Percentiles rank a stretch among this genome's conserved stretches.
Conservation (phyloP, 2,888 invertebrate species). For the Agriopis marginaria region DNA sequence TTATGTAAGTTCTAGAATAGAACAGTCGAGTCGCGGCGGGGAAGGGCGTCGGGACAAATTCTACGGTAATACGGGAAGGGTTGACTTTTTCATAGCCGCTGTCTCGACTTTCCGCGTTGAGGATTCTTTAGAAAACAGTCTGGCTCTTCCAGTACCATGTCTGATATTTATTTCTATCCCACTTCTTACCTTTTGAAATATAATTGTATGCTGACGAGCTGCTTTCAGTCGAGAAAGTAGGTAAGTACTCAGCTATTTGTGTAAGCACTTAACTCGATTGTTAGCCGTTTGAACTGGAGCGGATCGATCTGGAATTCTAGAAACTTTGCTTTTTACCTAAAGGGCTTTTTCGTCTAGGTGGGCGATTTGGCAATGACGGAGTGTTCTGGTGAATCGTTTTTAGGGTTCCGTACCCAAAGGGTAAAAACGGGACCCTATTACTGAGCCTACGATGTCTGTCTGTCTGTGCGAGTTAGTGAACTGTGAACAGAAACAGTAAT, state of each 20-base stretch:
- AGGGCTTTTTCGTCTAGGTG: neutral
- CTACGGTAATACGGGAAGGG: no score
- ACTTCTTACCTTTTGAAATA: slow-evolving; percentile 41
- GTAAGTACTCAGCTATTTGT: slow-evolving; percentile 27
- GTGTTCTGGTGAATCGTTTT: neutral
- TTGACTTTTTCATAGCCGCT: no score
- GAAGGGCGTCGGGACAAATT: no score
- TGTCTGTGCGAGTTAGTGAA: no score
- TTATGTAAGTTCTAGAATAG: no score
- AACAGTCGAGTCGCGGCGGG: no score
- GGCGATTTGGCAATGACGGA: neutral
- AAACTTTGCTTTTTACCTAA: neutral
- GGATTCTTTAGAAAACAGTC: no score
- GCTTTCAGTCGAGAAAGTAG: slow-evolving; percentile 27
- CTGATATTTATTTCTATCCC: neutral
- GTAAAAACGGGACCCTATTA: no score
- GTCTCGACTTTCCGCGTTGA: no score
- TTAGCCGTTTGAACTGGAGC: slow-evolving; percentile 10
- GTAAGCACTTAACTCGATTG: slow-evolving; percentile 17
- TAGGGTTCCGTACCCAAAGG: no score
- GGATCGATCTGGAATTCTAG: slow-evolving; percentile 8
- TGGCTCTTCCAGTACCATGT: slow-evolving; percentile 7
- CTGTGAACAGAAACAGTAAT: no score
- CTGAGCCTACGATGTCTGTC: no score
- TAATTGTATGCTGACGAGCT: slow-evolving; percentile 41